Base-by-base conservation (phyloP, 2,797 vertebrate species). In the Schizothorax lantsangensis region DNA sequence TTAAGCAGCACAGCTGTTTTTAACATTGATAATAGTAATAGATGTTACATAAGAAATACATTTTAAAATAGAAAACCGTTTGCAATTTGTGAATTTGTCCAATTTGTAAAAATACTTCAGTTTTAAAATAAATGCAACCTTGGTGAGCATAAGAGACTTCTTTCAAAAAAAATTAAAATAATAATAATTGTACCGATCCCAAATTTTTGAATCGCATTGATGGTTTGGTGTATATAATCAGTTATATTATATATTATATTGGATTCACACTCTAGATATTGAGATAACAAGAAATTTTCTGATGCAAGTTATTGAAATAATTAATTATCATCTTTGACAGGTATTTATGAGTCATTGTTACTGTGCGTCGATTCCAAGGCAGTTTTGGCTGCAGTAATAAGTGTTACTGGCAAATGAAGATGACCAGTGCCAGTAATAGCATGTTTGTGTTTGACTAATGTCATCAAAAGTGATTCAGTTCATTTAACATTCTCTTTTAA, bases 361-460 rank as follows among this genome's bases (percentile, higher is more conserved):
- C 77, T 72, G 12, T 57, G 52, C 14, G 49, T 81, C 43, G 43
- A 36, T 81, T 88, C 45, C 82, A 85, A 59, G 84, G 11, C 72
- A 52, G 82, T 49, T 59, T 26, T 69, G 69, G 74, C 57, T 57
- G 26, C 10, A 36, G 6, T 86, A 47, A 21, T 83, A 30, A 45
- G n/a, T 81, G 49, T 88, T 85, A 77, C 72, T 57, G 83, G 59
- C 26, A 86, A 81, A 81, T 69, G 62, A 78, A 80, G 17, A n/a
- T 57, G 84, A 43, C 36, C 68, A n/a, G 30, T 84, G 84, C 84
- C 84, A 81, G 69, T 66, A 84, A 81, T 47, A 81, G 71, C 81
- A 91, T 87, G 77, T 83, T 80, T 85, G 36, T 89, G 90, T 91
- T 69, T 7, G 74, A 81, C 78, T 81, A 7, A 79, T 52, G 36